phyloP scores from a whole-genome alignment of 2,797 vertebrate species.

The Pipistrellus kuhlii region DNA sequence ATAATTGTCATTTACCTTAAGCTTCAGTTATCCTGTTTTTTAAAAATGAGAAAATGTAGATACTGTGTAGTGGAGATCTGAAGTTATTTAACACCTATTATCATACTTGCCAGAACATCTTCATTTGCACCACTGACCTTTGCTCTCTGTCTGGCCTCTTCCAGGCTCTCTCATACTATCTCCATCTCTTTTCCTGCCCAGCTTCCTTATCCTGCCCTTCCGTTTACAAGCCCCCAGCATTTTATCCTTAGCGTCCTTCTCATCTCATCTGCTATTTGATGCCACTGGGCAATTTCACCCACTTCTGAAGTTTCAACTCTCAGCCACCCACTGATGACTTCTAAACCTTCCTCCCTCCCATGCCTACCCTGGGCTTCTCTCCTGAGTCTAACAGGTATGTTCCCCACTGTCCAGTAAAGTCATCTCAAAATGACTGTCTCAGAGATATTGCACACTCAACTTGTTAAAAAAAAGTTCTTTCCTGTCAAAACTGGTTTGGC shows the following conservation, averaged over 20 bases:
- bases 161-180: not conserved
- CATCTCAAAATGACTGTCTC: not conserved
- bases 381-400: not conserved
- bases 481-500: not conserved
- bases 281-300: not conserved
- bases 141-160: not conserved
- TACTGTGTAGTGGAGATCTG: not conserved
- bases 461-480: not conserved
- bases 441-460: not conserved
- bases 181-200: not conserved
- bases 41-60: not conserved
- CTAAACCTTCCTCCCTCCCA: not conserved
- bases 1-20: conserved; percentile 34
- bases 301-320: not conserved
- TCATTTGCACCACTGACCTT: not conserved
- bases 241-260: conserved; percentile 19
- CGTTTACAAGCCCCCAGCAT: not conserved
- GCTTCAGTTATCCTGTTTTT: not conserved
- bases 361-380: not conserved
- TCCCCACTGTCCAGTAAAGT: not conserved
- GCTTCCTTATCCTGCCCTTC: not conserved
- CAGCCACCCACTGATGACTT: not conserved
- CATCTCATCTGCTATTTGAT: not conserved
- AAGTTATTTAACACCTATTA: not conserved
- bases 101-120: not conserved